Percentiles rank a stretch among this genome's conserved stretches.
These are phyloP conservation scores for Ophioderma brevispina DNA, from an alignment of 35 echinoderm and acorn worm genomes.

Conservation along the genomic window DNA sequence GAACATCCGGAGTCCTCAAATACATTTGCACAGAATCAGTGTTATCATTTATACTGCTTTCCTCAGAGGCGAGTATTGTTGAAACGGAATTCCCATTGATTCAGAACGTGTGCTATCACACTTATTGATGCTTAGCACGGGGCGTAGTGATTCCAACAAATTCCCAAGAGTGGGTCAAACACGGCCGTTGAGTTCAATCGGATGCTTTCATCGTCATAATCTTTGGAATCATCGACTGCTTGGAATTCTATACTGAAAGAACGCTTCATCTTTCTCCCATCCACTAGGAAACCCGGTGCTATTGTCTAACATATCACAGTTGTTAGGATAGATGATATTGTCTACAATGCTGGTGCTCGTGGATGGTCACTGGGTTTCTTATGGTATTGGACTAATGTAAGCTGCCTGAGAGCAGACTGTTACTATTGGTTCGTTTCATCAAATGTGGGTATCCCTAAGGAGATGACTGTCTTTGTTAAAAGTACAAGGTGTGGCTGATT, in stretches of 20 bases:
- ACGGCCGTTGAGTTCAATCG: constrained; percentile 9
- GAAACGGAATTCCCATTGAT: constrained; percentile 3
- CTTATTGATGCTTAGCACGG: background rate
- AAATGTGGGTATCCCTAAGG: constrained; percentile 60
- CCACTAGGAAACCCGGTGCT: background rate
- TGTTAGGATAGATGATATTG: background rate
- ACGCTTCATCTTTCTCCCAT: constrained; percentile 50
- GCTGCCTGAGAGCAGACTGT: background rate
- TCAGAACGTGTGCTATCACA: background rate
- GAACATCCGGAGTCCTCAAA: constrained; percentile 53
- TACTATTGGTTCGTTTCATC: constrained; percentile 35
- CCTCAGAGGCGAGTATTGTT: background rate
- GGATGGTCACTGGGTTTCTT: background rate
- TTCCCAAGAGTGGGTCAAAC: background rate
- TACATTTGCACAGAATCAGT: constrained; percentile 52
- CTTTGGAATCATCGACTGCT: background rate
- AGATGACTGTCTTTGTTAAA: constrained; percentile 83
- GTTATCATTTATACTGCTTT: background rate
- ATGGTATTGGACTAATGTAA: background rate
- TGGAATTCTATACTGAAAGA: constrained; percentile 76
- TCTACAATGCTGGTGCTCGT: background rate
- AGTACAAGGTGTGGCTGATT: constrained; percentile 35
- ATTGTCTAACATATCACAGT: background rate
- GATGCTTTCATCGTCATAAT: background rate
- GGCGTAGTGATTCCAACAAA: background rate